phyloP scores from a whole-genome alignment of 2,888 invertebrate genomes.

The Emesis furor region DNA sequence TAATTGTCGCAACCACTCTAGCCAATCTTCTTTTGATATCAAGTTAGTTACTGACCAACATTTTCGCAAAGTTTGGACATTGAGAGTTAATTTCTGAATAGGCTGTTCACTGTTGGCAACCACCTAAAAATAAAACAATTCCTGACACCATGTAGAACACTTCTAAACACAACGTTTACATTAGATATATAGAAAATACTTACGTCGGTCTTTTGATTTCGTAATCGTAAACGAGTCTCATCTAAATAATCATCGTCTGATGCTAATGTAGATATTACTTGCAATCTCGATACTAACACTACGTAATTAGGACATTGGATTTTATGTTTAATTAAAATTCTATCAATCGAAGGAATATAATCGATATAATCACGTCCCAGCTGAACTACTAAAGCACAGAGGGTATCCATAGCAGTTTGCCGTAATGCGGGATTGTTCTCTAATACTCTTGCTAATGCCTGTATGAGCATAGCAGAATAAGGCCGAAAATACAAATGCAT shows the following conservation, averaged over 20 bases:
- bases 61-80: slow-evolving; percentile 96
- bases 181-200: slow-evolving; percentile 77
- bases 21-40: slow-evolving; percentile 99
- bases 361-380: slow-evolving; percentile 98
- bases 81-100: slow-evolving; percentile 96
- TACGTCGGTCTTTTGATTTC: slow-evolving; percentile 94
- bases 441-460: slow-evolving; percentile 97
- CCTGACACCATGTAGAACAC: not conserved
- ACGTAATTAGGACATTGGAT: slow-evolving; percentile 96
- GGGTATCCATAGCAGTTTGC: slow-evolving; percentile 97
- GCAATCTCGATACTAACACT: slow-evolving; percentile 95
- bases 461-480: slow-evolving; percentile 98
- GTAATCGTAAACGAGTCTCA: slow-evolving; percentile 93
- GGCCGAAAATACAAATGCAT: slow-evolving; percentile 98
- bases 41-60: slow-evolving; percentile 97
- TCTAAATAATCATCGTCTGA: slow-evolving; percentile 95
- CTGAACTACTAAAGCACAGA: slow-evolving; percentile 97
- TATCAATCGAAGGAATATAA: slow-evolving; percentile 98
- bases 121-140: slow-evolving; percentile 78
- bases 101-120: slow-evolving; percentile 89
- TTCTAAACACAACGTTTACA: not conserved
- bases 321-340: slow-evolving; percentile 96
- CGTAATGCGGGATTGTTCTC: slow-evolving; percentile 96
- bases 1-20: slow-evolving; percentile 98
- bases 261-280: slow-evolving; percentile 95